Base-by-base conservation (phyloP, 2,113 vertebrate species). In the Nerophis ophidion region DNA sequence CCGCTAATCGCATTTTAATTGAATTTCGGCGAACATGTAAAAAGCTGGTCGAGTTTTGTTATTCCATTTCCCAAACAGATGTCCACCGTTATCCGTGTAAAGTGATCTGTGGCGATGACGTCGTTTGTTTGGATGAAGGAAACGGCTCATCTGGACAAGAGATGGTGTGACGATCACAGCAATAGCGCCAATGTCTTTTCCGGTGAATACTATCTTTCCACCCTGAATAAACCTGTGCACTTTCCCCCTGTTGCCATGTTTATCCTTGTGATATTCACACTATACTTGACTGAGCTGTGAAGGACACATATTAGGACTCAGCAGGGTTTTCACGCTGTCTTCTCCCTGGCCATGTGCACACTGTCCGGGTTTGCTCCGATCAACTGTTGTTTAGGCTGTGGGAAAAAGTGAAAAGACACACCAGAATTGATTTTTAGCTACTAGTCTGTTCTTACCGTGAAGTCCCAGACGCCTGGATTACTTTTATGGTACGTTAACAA, bases 1-100 rank as follows among this genome's bases (percentile, higher is more conserved):
- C 75, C 71, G 76, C 84, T 81, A 88, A 87, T 84, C 83, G 85
- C 70, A 81, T 87, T 83, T 84, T 80, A 82, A 90, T 86, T 90
- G 85, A 86, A 78, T 89, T 86, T 84, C 79, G 75, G 82, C 51
- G 81, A 89, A 89, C 87, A 83, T 83, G 84, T 88, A 91, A 89
- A 83, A 89, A 92, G 76, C 84, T 84, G 74, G 76, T 88, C 77
- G 65, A 60, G 83, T 91, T 89, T 84, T 84, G 85, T 84, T 89
- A 76, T 91, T 90, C 77, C 79, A 77, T 77, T 89, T 90, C 88
- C 88, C 70, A 89, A 90, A 83, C 90, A 92, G 91, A 91, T 89
- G 86, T 83, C 80, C 74, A 10, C 75, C 78, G 72, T 87, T 91
- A 90, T 89, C 88, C 82, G 72, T 88, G 89, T 87, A 89, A 92